These are phyloP conservation scores for Mustelus asterias DNA, from an alignment of 2,113 vertebrate genomes.

Conservation along the genomic window DNA sequence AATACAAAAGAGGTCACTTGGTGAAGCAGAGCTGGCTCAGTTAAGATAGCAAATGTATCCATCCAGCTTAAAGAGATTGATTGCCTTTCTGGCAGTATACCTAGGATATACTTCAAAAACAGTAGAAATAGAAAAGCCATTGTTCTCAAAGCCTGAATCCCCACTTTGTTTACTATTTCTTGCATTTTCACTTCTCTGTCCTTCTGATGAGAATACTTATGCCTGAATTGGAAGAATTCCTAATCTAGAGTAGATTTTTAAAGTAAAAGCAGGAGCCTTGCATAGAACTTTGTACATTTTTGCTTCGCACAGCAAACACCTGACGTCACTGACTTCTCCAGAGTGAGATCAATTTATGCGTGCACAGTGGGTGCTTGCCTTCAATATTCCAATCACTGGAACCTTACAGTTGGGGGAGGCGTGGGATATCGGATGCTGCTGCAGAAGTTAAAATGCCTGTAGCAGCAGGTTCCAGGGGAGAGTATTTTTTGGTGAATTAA, in stretches of 20 bases:
- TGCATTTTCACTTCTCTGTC: background rate
- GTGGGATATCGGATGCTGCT: background rate
- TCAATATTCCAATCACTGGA: background rate
- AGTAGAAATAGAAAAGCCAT: conserved; percentile 23
- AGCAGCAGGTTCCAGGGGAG: background rate
- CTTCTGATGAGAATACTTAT: background rate
- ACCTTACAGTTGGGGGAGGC: background rate
- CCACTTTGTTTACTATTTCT: conserved; percentile 23
- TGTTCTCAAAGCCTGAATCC: conserved; percentile 22
- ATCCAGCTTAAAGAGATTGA: conserved; percentile 1
- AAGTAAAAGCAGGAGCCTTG: background rate
- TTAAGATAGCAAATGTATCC: conserved; percentile 36
- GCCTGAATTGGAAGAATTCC: background rate
- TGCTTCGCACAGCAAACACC: background rate
- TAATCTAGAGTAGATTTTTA: background rate
- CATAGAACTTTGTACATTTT: background rate
- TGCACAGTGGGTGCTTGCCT: background rate
- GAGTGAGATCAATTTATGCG: background rate
- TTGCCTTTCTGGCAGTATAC: conserved; percentile 10
- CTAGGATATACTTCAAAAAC: conserved; percentile 6
- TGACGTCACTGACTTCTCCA: background rate
- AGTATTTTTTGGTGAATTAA: background rate
- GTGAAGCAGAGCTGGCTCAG: conserved; percentile 30
- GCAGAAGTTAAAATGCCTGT: background rate
- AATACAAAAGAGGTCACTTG: conserved; percentile 36